phyloP scores from a whole-genome alignment of 2,888 invertebrate species.

The Ochropacha duplaris region DNA sequence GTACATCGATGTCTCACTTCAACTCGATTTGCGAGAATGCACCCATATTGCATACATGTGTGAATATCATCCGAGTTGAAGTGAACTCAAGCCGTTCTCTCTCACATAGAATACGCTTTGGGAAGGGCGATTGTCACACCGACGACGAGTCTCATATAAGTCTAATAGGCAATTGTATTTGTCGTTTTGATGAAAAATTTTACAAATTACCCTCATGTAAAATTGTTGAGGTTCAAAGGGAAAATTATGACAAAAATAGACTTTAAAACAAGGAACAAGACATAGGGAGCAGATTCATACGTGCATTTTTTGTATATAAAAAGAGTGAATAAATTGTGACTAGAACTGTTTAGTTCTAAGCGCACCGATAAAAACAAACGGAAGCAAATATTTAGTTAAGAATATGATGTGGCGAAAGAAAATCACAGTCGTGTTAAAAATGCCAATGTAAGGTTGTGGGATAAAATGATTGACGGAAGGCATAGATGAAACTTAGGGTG shows the following conservation, averaged over 20 bases:
- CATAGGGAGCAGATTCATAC: conserved; percentile 51
- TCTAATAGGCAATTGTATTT: conserved; percentile 15
- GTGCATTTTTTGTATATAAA: conserved; percentile 57
- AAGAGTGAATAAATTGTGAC: conserved; percentile 53
- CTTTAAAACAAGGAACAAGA: conserved; percentile 50
- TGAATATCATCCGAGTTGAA: conserved; percentile 44
- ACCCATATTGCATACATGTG: conserved; percentile 7
- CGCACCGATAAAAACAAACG: conserved; percentile 66
- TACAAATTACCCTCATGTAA: conserved; percentile 70
- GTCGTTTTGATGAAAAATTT: conserved; percentile 45
- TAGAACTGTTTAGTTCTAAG: conserved; percentile 68
- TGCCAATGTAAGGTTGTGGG: conserved; percentile 63
- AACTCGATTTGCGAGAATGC: conserved; percentile 24
- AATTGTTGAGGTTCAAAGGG: conserved; percentile 62
- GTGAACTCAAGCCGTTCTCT: conserved; percentile 57
- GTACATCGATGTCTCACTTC: conserved; percentile 37
- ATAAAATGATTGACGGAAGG: conserved; percentile 73
- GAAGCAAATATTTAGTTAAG: conserved; percentile 64
- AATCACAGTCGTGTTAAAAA: conserved; percentile 66
- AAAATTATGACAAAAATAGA: conserved; percentile 50
- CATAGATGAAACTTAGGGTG: conserved; percentile 71
- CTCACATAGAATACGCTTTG: conserved; percentile 63
- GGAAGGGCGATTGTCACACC: conserved; percentile 76
- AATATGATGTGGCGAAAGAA: conserved; percentile 68
- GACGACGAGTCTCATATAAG: conserved; percentile 52